Evolutionary conservation across 2,113 vertebrate genomes (phyloP), one percentile per base, ranked within the genome.

Genomic region (Poeciliopsis turrubarensis): DNA sequence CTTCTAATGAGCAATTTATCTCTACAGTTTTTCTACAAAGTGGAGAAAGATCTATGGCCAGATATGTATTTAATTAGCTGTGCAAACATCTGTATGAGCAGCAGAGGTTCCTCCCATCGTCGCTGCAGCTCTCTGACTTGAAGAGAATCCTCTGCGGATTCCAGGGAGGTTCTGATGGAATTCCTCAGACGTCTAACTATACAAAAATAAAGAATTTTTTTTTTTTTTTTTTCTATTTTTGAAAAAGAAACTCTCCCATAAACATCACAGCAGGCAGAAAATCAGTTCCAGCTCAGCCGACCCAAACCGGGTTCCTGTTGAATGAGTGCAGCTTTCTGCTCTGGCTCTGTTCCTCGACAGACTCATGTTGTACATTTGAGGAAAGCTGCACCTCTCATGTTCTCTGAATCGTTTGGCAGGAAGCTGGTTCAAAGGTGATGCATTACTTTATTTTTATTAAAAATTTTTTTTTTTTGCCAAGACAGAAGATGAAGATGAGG

Each of bases 281-380:
- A 90, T 88, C 90, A 80, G 80, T 89, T 70, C 67, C 34, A 65
- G 72, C 75, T 86, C 64, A 66, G 51, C 11, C 60, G 44, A 75
- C 74, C 81, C 73, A 85, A 75, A 91, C 91, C 77, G 72, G 86
- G 85, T 91, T 86, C 47, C 80, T 80, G 71, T 78, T 84, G 84
- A 90, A 87, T 70, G 81, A 81, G 77, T 81, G 27, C 85, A 85
- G 86, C 80, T 82, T 79, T 83, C 79, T 34, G n/a, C 41, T 1
- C 2, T 69, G 73, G 72, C 68, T 80, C 82, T 81, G 60, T 75
- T 73, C 70, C 65, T 79, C 68, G 67, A 70, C 68, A 72, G 69
- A 87, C 88, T 73, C 71, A 81, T 86, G 86, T 86, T 77, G 68
- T 83, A 89, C 85, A 86, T 27, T 82, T 51, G 67, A 65, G 54